Conservation (phyloP, 2,888 invertebrate genomes). For the Glyphotaelius pellucidus region DNA sequence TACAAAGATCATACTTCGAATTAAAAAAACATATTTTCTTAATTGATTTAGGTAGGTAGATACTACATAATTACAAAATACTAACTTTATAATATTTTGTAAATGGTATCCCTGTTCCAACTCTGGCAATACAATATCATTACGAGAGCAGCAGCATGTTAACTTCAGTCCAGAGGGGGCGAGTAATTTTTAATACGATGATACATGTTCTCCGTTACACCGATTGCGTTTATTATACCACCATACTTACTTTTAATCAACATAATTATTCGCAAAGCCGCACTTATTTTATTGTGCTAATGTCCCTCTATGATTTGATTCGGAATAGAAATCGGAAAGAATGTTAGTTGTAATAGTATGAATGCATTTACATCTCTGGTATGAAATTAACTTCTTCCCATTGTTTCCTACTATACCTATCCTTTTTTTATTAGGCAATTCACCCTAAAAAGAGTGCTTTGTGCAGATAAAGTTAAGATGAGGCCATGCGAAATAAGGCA, state of each 20-base stretch:
- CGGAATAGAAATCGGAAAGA: not conserved
- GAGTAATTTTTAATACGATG: slow-evolving; percentile 35
- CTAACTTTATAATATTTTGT: no score
- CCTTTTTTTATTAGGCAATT: no score
- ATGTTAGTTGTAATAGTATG: not conserved
- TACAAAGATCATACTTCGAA: no score
- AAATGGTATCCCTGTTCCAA: not conserved
- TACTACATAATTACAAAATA: no score
- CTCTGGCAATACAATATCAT: not conserved
- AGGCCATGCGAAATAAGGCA: no score
- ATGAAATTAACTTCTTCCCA: not conserved
- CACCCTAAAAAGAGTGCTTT: no score
- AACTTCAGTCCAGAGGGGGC: slow-evolving; percentile 22
- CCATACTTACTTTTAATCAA: slow-evolving; percentile 21
- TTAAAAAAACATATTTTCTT: no score
- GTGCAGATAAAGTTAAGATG: no score
- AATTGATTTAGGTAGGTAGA: no score
- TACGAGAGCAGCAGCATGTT: not conserved
- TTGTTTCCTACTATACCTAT: no score
- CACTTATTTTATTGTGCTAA: not conserved
- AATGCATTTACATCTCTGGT: not conserved
- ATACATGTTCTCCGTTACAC: slow-evolving; percentile 25
- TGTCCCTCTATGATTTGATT: not conserved
- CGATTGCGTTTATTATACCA: slow-evolving; percentile 36
- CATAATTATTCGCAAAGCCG: slow-evolving; percentile 37